phyloP scores from a whole-genome alignment of 2,113 vertebrate genomes.

The Plestiodon gilberti region DNA sequence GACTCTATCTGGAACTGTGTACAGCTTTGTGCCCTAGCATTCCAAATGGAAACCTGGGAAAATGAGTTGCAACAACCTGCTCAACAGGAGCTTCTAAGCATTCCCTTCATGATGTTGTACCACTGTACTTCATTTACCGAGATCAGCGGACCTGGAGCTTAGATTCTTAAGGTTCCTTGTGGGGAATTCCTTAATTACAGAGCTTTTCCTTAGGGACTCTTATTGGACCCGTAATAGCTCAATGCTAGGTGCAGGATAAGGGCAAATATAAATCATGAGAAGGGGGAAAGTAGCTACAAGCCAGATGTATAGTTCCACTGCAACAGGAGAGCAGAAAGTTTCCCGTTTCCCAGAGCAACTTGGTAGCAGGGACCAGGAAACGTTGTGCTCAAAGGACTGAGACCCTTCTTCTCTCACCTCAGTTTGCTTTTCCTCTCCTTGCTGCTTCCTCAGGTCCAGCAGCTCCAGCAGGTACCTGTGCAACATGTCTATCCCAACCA shows the following conservation, averaged over 20 bases:
- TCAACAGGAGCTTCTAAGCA: background rate
- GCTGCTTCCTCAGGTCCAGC: conserved; percentile 79
- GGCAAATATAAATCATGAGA: background rate
- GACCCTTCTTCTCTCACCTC: background rate
- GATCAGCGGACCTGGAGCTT: background rate
- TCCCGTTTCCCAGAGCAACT: background rate
- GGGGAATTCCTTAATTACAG: background rate
- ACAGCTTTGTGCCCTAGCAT: no score
- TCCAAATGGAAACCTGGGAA: background rate
- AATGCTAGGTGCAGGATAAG: background rate
- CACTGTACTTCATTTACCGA: background rate
- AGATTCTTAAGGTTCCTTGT: background rate
- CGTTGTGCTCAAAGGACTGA: background rate
- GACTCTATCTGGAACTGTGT: background rate
- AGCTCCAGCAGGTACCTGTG: conserved; percentile 88
- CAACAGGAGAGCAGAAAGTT: no score
- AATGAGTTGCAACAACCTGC: background rate
- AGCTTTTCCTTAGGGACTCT: no score
- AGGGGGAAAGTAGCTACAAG: no score
- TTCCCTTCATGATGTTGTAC: background rate
- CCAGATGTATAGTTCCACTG: background rate
- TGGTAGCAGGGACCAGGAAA: background rate
- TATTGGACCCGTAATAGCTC: background rate
- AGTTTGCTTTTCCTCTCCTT: background rate
- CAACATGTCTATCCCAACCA: conserved; percentile 88